phyloP scores from a whole-genome alignment of 2,113 vertebrate species.

The Python bivittatus region DNA sequence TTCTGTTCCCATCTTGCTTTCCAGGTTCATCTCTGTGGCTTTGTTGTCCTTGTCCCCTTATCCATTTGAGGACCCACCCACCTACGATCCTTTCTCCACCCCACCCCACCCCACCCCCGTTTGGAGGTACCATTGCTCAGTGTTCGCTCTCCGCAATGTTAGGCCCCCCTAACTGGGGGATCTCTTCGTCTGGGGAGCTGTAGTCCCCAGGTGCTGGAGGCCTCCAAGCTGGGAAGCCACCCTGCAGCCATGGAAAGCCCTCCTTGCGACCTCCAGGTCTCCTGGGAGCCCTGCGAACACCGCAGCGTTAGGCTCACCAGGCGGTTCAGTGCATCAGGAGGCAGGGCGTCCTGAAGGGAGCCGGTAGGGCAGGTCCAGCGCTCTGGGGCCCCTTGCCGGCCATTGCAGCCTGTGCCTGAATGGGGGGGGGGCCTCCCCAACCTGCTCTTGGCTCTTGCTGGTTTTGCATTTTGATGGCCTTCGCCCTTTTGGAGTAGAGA shows the following conservation, averaged over 20 bases:
- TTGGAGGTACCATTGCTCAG: neutral
- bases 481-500: neutral
- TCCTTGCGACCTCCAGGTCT: neutral
- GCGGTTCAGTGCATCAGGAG: no score
- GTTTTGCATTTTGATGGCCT: neutral
- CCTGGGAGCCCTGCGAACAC: neutral
- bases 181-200: neutral
- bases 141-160: neutral
- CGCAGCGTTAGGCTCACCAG: no score
- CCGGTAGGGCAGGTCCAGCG: neutral
- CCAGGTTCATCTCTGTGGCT: neutral
- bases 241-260: neutral
- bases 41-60: neutral
- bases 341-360: neutral
- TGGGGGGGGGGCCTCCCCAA: neutral
- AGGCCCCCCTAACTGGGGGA: neutral
- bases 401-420: neutral
- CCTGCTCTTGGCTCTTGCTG: neutral
- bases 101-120: neutral
- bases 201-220: neutral
- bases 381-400: neutral
- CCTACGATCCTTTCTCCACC: neutral
- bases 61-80: no score
- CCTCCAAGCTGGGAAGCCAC: no score
- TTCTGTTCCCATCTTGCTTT: neutral